Evolutionary conservation across 2,797 vertebrate species (phyloP).

Genomic region (Spinus pinus): DNA sequence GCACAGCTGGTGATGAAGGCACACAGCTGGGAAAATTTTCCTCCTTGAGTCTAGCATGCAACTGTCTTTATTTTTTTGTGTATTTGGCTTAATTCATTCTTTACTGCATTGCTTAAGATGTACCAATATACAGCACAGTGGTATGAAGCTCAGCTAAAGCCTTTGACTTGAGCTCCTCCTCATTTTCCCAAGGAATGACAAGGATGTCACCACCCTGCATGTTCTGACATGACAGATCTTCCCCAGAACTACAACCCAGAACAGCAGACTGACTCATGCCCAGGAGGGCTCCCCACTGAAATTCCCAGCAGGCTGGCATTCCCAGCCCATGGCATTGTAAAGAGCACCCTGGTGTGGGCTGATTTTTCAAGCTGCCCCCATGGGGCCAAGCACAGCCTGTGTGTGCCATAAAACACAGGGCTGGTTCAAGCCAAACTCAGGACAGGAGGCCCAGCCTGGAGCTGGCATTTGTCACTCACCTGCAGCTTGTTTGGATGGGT

Average conservation of each 20-base stretch:
- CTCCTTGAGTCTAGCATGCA: not conserved
- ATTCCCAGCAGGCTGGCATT: not conserved
- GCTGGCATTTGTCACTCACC: not conserved
- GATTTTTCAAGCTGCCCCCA: not conserved
- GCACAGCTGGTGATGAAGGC: not conserved
- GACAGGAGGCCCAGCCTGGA: not conserved
- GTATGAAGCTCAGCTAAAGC: not conserved
- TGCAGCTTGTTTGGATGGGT: not conserved
- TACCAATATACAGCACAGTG: not conserved
- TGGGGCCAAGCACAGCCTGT: not conserved
- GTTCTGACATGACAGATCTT: constrained; percentile 14
- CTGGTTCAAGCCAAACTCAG: not conserved
- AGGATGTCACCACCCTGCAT: not conserved
- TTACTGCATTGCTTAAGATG: not conserved
- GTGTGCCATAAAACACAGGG: not conserved
- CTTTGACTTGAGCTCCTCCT: not conserved
- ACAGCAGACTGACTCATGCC: constrained; percentile 24
- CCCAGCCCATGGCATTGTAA: not conserved
- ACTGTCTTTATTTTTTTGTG: not conserved
- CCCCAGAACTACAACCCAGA: not conserved
- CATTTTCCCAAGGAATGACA: not conserved
- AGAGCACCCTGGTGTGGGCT: not conserved
- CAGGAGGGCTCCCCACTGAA: not conserved
- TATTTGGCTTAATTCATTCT: not conserved
- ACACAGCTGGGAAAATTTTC: not conserved